Conservation (phyloP, 2,113 vertebrate species). For the Sminthopsis crassicaudata region DNA sequence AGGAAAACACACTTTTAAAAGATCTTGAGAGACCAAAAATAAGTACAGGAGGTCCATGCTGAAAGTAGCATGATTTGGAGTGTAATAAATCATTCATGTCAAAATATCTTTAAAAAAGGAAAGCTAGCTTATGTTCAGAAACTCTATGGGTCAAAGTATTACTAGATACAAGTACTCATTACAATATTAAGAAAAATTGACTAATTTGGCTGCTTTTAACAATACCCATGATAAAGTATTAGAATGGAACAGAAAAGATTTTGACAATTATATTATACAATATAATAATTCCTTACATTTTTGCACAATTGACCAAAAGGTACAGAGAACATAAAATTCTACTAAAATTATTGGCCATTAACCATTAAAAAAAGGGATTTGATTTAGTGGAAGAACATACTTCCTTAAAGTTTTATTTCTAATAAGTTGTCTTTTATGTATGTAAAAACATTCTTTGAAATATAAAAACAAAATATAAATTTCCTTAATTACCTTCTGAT, state of each 20-base stretch:
- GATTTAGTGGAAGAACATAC: not conserved
- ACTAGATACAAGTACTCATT: not conserved
- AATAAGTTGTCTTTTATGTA: not conserved
- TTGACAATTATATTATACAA: not conserved
- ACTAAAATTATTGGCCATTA: not conserved
- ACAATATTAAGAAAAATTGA: not conserved
- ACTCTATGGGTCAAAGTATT: not conserved
- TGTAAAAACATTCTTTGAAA: not conserved
- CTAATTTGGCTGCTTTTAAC: not conserved
- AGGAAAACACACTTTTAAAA: no score
- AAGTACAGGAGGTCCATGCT: not conserved
- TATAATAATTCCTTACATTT: not conserved
- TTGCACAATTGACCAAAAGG: not conserved
- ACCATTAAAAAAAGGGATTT: not conserved
- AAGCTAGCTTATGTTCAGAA: not conserved
- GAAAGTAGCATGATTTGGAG: not conserved
- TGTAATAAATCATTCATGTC: not conserved
- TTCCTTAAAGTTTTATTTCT: not conserved
- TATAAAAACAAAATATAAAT: not conserved
- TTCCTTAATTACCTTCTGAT: not conserved
- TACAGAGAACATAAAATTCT: not conserved
- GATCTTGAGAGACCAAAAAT: not conserved
- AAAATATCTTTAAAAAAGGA: not conserved
- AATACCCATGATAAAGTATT: not conserved
- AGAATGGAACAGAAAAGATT: not conserved